Percentiles rank a stretch among this genome's conserved stretches.
Evolutionary conservation across 1,140 invertebrate species (phyloP).

Genomic region (Macrobrachium rosenbergii): DNA sequence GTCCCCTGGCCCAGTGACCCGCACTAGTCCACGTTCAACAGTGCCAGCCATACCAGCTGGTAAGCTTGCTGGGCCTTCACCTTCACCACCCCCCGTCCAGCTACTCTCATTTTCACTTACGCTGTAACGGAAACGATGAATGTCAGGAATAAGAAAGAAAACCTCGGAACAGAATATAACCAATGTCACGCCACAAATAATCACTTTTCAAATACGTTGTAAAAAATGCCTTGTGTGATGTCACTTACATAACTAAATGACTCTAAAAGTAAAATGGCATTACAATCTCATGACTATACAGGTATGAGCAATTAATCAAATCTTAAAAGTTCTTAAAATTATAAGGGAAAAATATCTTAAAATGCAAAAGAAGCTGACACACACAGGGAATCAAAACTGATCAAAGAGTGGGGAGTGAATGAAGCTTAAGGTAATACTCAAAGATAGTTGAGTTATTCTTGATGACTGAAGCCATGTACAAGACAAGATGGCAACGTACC

Average conservation of each 20-base stretch:
- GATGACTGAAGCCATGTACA: slow-evolving; percentile 57
- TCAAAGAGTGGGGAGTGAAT: slow-evolving; percentile 24
- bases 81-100: slow-evolving; percentile 52
- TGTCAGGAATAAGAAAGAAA: neutral
- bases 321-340: too few relatives aligned
- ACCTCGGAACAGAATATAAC: slow-evolving; percentile 16
- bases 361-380: too few relatives aligned
- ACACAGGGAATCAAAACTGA: slow-evolving; percentile 6
- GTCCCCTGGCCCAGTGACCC: slow-evolving; percentile 61
- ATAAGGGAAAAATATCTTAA: too few relatives aligned
- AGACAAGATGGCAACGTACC: slow-evolving; percentile 58
- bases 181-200: slow-evolving; percentile 30
- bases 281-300: too few relatives aligned
- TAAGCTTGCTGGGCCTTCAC: slow-evolving; percentile 47
- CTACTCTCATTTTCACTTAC: slow-evolving; percentile 60
- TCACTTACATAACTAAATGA: too few relatives aligned
- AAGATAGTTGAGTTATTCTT: slow-evolving; percentile 46
- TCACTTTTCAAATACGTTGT: slow-evolving; percentile 15
- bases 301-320: too few relatives aligned
- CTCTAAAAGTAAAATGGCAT: too few relatives aligned
- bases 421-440: slow-evolving; percentile 21
- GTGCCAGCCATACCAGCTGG: slow-evolving; percentile 36
- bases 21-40: slow-evolving; percentile 52
- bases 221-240: too few relatives aligned
- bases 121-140: slow-evolving; percentile 47